Evolutionary conservation across 2,113 vertebrate genomes (phyloP).

Genomic region (Callopanchax toddi): DNA sequence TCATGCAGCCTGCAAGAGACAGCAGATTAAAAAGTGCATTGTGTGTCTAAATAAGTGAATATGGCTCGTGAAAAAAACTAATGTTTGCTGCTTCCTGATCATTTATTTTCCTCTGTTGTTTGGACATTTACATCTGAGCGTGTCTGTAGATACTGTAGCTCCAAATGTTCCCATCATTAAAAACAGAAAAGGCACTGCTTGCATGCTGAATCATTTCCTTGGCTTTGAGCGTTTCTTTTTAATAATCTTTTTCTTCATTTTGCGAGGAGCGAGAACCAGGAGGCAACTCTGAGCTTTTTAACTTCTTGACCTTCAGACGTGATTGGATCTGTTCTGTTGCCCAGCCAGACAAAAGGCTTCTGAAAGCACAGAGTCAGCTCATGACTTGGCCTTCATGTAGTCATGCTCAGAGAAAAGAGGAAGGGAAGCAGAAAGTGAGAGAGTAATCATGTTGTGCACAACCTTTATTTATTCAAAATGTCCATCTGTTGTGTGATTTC

Average conservation of each 20-base stretch:
- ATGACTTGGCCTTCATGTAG: slow-evolving; percentile 64
- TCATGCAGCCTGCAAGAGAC: no score
- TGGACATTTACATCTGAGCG: slow-evolving; percentile 9
- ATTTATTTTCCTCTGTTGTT: not conserved
- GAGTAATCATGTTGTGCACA: slow-evolving; percentile 52
- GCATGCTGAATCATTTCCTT: slow-evolving; percentile 40
- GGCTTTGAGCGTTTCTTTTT: slow-evolving; percentile 26
- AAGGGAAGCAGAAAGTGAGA: slow-evolving; percentile 13
- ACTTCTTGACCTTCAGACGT: slow-evolving; percentile 75
- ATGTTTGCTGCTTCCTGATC: not conserved
- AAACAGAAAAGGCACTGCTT: slow-evolving; percentile 24
- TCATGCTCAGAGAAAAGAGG: slow-evolving; percentile 31
- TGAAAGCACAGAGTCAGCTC: slow-evolving; percentile 64
- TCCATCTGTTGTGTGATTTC: slow-evolving; percentile 73
- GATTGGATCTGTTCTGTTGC: slow-evolving; percentile 72
- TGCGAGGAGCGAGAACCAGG: slow-evolving; percentile 39
- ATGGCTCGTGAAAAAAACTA: not conserved
- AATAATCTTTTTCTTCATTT: slow-evolving; percentile 18
- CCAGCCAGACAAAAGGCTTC: slow-evolving; percentile 67
- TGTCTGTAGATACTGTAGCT: slow-evolving; percentile 5
- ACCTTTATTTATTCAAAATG: slow-evolving; percentile 78
- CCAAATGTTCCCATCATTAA: slow-evolving; percentile 5
- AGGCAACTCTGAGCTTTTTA: slow-evolving; percentile 55
- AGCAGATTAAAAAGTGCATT: no score
- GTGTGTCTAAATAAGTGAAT: not conserved